These are phyloP conservation scores for Cetoscarus ocellatus DNA, from an alignment of 2,797 vertebrate species.

Conservation along the genomic window DNA sequence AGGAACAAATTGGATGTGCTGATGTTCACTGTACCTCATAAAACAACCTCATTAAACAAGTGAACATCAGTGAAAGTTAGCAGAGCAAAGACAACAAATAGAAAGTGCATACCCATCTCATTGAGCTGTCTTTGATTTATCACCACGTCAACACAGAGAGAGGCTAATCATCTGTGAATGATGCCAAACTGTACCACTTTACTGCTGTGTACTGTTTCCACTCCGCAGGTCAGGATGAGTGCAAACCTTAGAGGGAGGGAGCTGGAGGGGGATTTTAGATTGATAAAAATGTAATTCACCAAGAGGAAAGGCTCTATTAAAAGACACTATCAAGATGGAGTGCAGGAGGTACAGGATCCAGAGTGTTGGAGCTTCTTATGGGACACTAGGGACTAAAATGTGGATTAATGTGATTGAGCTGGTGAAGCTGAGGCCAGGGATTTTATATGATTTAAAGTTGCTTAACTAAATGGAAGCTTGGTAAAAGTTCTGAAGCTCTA, in stretches of 20 bases:
- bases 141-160: constrained; percentile 39
- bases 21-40: constrained; percentile 61
- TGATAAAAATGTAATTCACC: background rate
- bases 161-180: constrained; percentile 63
- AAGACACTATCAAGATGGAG: background rate
- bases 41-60: constrained; percentile 67
- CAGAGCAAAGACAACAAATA: constrained; percentile 64
- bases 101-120: constrained; percentile 36
- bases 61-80: constrained; percentile 58
- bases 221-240: constrained; percentile 6
- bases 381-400: background rate
- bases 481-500: too few relatives aligned
- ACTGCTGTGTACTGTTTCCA: constrained; percentile 17
- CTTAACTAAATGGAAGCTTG: too few relatives aligned
- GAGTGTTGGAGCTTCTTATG: background rate
- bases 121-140: constrained; percentile 60
- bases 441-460: too few relatives aligned
- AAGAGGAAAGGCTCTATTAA: background rate
- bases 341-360: background rate
- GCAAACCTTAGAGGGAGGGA: constrained; percentile 4
- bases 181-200: constrained; percentile 47
- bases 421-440: too few relatives aligned
- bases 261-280: background rate
- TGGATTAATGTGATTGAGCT: too few relatives aligned
- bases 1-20: constrained; percentile 57